These are phyloP conservation scores for Fopius arisanus DNA, from an alignment of 1,140 invertebrate genomes.

Conservation along the genomic window DNA sequence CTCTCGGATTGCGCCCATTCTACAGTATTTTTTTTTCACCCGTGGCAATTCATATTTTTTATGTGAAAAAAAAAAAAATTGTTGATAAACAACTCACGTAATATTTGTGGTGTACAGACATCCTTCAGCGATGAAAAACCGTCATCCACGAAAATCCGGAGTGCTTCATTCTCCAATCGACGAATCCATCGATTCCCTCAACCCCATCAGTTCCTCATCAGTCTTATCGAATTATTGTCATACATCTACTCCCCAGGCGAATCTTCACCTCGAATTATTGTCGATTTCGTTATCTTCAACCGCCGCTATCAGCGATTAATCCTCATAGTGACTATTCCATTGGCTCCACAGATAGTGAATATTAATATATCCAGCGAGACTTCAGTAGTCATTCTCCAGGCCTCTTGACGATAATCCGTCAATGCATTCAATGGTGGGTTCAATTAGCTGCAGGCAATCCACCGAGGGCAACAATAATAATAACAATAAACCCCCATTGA, in stretches of 20 bases:
- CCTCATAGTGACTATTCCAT: background rate
- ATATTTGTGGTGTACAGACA: slow-evolving; percentile 63
- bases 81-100: no score
- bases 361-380: background rate
- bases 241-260: background rate
- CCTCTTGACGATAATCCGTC: background rate
- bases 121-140: slow-evolving; percentile 38
- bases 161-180: background rate
- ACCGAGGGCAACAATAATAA: no score
- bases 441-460: background rate
- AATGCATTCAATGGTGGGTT: background rate
- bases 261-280: background rate
- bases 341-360: background rate
- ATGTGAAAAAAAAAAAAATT: no score
- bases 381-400: background rate
- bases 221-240: background rate
- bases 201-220: background rate
- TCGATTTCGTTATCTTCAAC: background rate
- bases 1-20: background rate
- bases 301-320: background rate
- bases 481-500: no score
- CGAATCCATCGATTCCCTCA: background rate
- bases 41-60: no score
- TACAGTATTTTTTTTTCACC: background rate
- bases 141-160: background rate